Evolutionary conservation across 2,797 vertebrate genomes (phyloP).

Genomic region (Phalloptychus januarius): DNA sequence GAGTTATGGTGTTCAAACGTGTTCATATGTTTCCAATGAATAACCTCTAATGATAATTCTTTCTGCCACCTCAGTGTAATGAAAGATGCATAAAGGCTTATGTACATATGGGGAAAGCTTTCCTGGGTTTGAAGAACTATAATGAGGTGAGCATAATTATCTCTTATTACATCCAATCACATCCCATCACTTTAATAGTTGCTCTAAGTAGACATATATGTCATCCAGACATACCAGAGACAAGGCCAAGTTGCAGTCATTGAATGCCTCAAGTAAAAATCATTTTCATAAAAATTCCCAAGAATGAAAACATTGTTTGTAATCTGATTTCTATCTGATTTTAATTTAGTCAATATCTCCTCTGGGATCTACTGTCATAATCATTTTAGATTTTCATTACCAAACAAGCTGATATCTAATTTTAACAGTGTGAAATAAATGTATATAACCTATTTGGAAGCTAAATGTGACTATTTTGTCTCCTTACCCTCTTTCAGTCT

Average conservation of each 20-base stretch:
- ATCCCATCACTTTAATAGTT: constrained; percentile 5
- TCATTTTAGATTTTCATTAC: not conserved
- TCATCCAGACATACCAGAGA: constrained; percentile 6
- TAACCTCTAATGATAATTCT: constrained; percentile 28
- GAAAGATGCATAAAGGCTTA: constrained; percentile 86
- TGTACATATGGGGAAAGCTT: constrained; percentile 90
- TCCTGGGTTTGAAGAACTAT: constrained; percentile 83
- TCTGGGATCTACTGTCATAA: constrained; percentile 4
- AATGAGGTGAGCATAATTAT: constrained; percentile 74
- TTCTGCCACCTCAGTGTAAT: constrained; percentile 82
- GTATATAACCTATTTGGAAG: not conserved
- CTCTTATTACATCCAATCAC: constrained; percentile 25
- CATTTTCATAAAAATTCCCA: not conserved
- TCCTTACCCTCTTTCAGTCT: not conserved
- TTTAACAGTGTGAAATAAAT: not conserved
- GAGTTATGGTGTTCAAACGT: constrained; percentile 19
- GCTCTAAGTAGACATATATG: not conserved
- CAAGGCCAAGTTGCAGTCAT: not conserved
- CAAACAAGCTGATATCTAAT: constrained; percentile 17
- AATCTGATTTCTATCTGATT: not conserved
- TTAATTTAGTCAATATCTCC: not conserved
- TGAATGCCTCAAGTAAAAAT: not conserved
- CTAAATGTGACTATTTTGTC: not conserved
- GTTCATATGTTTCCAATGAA: constrained; percentile 26
- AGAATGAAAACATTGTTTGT: not conserved